These are phyloP conservation scores for Neodiprion lecontei DNA, from an alignment of 1,140 invertebrate genomes.

Conservation along the genomic window DNA sequence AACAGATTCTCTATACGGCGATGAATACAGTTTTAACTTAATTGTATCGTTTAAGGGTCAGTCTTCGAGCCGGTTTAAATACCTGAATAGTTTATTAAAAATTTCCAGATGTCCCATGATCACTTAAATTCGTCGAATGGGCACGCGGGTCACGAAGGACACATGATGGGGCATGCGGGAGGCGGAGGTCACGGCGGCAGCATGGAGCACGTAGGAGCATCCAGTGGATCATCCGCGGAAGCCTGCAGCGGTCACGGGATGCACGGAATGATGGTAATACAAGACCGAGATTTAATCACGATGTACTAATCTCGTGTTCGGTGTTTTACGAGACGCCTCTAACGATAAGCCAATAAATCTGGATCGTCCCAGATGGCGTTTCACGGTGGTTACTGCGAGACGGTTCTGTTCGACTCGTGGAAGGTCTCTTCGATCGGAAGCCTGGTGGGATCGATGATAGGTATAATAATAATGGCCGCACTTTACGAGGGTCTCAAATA, in stretches of 20 bases:
- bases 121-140: constrained; percentile 27
- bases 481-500: constrained; percentile 93
- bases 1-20: not conserved
- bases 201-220: constrained; percentile 30
- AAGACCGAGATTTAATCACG: constrained; percentile 12
- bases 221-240: constrained; percentile 13
- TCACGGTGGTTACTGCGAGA: constrained; percentile 77
- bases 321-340: constrained; percentile 1
- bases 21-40: constrained; percentile 1
- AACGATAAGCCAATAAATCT: not conserved
- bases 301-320: not conserved
- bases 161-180: constrained; percentile 25
- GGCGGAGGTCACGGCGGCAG: constrained; percentile 28
- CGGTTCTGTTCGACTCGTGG: constrained; percentile 83
- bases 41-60: not conserved
- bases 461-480: constrained; percentile 83
- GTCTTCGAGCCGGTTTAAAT: constrained; percentile 7
- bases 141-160: constrained; percentile 19
- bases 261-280: constrained; percentile 53
- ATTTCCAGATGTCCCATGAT: constrained; percentile 40
- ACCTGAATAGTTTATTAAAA: not conserved
- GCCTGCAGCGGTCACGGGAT: constrained; percentile 21
- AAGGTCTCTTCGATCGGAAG: constrained; percentile 73
- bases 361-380: constrained; percentile 72
- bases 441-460: constrained; percentile 83